Evolutionary conservation across 2,888 invertebrate genomes (phyloP), one percentile per base, ranked within the genome.

Genomic region (Chalcis sispes): DNA sequence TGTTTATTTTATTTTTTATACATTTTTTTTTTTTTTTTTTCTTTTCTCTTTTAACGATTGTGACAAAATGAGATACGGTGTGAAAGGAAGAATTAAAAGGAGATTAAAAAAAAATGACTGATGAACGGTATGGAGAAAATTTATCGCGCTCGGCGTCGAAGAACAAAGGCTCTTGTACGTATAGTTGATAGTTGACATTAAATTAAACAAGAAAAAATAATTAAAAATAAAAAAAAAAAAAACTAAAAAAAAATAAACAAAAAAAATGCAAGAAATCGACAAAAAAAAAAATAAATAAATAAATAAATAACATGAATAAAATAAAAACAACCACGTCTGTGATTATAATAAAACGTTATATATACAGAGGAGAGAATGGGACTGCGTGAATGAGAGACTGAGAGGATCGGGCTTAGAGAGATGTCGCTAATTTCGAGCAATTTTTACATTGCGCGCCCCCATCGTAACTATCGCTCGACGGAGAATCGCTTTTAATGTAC

Each of bases 341-440:
- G 87, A 87, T 87, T 86, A 87, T 82, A 83, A 81, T 7, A 84
- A 83, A 84, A 80, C 80, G 82, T 84, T 83, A 80, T 79, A 80
- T 82, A 42, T 42, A 42, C 42, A 82, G 81, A 82, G 79, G 65
- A 78, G 75, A 65, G 65, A 69, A 48, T 65, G 61, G 65, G 66
- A 73, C 69, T 72, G 64, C 72, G 76, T 70, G 67, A 73, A 72
- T 77, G 70, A 56, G 61, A 58, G 73, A 70, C 74, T 18, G 73
- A 59, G 73, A 73, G 58, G 25, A 52, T 67, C 40, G n/a, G 18
- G 23, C 13, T 32, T 13, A 13, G 46, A 75, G 27, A 52, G 42
- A 66, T 71, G n/a, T n/a, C n/a, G n/a, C n/a, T n/a, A n/a, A n/a
- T n/a, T n/a, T n/a, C n/a, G n/a, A n/a, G n/a, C n/a, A n/a, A n/a